Conservation (phyloP, 2,888 invertebrate genomes). For the Lydus trimaculatus region DNA sequence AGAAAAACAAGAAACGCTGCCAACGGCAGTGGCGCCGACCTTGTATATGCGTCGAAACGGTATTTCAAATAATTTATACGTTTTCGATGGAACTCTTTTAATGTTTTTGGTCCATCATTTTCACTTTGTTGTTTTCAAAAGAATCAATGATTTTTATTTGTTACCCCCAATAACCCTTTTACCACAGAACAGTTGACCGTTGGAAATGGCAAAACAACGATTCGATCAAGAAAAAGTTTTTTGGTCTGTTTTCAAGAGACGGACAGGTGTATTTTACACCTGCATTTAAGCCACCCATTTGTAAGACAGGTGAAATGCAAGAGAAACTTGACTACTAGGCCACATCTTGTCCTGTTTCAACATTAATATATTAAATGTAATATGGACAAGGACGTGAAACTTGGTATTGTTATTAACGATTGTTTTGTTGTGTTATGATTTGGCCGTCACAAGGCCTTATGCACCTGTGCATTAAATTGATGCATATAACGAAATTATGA, state of each 20-base stretch:
- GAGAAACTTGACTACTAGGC: slow-evolving; percentile 15
- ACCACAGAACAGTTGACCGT: not conserved
- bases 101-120: not conserved
- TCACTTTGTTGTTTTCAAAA: not conserved
- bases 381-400: slow-evolving; percentile 8
- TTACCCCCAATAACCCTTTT: too few species aligned
- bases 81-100: not conserved
- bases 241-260: not conserved
- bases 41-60: not conserved
- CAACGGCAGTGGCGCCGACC: slow-evolving; percentile 3
- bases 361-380: slow-evolving; percentile 2
- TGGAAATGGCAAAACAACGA: not conserved
- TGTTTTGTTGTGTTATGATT: slow-evolving; percentile 18
- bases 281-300: not conserved
- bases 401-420: not conserved
- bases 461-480: slow-evolving; percentile 21
- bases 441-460: slow-evolving; percentile 10
- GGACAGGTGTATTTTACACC: not conserved
- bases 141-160: too few species aligned
- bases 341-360: slow-evolving; percentile 16
- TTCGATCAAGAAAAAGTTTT: not conserved
- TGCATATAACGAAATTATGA: not conserved
- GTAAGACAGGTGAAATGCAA: slow-evolving; percentile 1
- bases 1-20: not conserved
- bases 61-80: not conserved